Percentiles rank a stretch among this genome's conserved stretches.
phyloP scores from a whole-genome alignment of 2,113 vertebrate species.

The Sterrhoptilus dennistouni region DNA sequence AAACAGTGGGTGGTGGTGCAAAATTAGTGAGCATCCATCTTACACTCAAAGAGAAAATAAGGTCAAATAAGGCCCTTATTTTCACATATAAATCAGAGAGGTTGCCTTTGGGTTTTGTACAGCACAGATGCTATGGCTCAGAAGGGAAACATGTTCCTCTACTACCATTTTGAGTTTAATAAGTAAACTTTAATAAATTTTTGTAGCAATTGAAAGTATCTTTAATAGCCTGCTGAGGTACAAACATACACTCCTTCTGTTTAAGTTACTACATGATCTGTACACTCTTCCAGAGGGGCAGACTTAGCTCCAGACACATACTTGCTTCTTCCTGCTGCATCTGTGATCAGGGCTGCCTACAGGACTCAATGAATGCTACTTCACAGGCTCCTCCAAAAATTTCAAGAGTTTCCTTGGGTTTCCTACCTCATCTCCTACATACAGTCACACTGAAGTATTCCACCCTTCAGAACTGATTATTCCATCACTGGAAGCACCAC shows the following conservation, averaged over 20 bases:
- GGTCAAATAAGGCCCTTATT: neutral
- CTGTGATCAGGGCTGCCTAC: neutral
- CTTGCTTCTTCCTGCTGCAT: neutral
- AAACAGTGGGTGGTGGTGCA: neutral
- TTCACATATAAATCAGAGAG: neutral
- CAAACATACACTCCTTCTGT: neutral
- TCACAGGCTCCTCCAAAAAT: neutral
- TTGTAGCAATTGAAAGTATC: neutral
- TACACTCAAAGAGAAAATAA: neutral
- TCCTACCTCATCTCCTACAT: neutral
- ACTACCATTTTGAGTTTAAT: neutral
- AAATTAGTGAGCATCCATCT: slow-evolving; percentile 21
- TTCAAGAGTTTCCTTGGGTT: neutral
- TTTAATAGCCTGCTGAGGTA: neutral
- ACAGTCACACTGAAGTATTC: neutral
- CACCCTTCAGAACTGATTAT: neutral
- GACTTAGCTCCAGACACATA: neutral
- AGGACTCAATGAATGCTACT: neutral
- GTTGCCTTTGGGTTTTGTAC: neutral
- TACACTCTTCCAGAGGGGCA: neutral
- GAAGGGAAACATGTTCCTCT: neutral
- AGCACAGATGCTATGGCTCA: neutral
- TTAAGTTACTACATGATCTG: neutral
- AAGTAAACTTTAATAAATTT: neutral
- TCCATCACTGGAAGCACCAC: neutral